These are phyloP conservation scores for Plodia interpunctella DNA, from an alignment of 1,140 invertebrate species.

Conservation along the genomic window DNA sequence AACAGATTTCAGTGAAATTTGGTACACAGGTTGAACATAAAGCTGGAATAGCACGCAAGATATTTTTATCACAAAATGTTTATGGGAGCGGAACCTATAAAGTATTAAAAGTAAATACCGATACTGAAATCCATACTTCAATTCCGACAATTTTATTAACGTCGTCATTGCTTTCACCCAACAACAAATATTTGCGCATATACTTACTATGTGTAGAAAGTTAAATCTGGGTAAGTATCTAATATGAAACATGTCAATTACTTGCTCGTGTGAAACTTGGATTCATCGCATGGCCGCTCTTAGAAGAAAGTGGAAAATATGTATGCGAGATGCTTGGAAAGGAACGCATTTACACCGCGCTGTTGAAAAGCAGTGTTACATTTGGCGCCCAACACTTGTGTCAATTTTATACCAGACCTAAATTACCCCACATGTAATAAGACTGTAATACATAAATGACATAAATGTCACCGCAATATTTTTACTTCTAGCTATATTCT, in stretches of 20 bases:
- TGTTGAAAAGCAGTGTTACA: background rate
- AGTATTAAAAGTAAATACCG: too few relatives aligned
- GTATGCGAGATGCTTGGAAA: background rate
- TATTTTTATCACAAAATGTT: too few relatives aligned
- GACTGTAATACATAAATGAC: too few relatives aligned
- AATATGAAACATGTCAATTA: slow-evolving; percentile 18
- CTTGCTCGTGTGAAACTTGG: slow-evolving; percentile 16
- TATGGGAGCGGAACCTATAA: too few relatives aligned
- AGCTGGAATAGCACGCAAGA: too few relatives aligned
- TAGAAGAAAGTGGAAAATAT: slow-evolving; percentile 21
- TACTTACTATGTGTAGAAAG: slow-evolving; percentile 9
- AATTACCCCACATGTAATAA: too few relatives aligned
- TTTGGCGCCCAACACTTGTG: background rate
- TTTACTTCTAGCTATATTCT: background rate
- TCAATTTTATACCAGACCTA: too few relatives aligned
- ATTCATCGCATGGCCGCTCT: slow-evolving; percentile 18
- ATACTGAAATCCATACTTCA: too few relatives aligned
- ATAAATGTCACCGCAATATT: too few relatives aligned
- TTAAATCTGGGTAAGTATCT: slow-evolving; percentile 6
- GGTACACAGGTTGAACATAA: too few relatives aligned
- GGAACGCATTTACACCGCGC: background rate
- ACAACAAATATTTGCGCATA: background rate
- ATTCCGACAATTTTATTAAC: background rate
- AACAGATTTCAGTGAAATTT: too few relatives aligned
- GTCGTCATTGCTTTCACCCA: background rate